Conservation (phyloP, 2,888 invertebrate species). For the Schrankia costaestrigalis region DNA sequence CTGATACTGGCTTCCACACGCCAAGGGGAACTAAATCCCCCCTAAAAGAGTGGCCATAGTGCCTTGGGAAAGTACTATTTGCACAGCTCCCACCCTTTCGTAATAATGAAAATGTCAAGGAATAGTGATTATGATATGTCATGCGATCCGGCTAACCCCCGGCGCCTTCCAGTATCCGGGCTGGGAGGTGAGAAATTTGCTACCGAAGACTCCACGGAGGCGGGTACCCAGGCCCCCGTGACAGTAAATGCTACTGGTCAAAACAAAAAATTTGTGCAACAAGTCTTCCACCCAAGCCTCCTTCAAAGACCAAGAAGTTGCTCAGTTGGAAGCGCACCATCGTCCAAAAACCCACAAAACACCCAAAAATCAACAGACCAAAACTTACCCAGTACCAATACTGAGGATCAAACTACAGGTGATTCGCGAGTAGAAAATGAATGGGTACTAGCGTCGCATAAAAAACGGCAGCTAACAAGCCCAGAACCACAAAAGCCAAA, state of each 20-base stretch:
- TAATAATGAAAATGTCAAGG: not conserved
- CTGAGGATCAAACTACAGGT: not conserved
- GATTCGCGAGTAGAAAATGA: too few species aligned
- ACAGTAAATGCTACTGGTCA: constrained; percentile 5
- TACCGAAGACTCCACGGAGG: not conserved
- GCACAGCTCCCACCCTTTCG: not conserved
- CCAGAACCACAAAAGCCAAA: too few species aligned
- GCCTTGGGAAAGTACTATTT: not conserved
- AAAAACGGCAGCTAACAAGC: too few species aligned
- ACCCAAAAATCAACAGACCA: not conserved
- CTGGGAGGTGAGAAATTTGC: not conserved
- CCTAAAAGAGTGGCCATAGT: not conserved
- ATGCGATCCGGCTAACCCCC: not conserved
- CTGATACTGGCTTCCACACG: too few species aligned
- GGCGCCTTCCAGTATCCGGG: too few species aligned
- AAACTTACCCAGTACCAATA: not conserved
- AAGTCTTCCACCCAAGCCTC: not conserved
- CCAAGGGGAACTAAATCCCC: too few species aligned
- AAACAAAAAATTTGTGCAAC: constrained; percentile 2
- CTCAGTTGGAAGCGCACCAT: constrained; percentile 1
- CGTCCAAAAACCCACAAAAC: not conserved
- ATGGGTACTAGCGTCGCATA: too few species aligned
- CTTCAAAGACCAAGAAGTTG: constrained; percentile 2
- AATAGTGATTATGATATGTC: not conserved
- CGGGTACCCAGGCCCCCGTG: constrained; percentile 6